These are phyloP conservation scores for Imbricaverruca yamaguchii DNA, from an alignment of 2,888 invertebrate genomes.

Conservation along the genomic window DNA sequence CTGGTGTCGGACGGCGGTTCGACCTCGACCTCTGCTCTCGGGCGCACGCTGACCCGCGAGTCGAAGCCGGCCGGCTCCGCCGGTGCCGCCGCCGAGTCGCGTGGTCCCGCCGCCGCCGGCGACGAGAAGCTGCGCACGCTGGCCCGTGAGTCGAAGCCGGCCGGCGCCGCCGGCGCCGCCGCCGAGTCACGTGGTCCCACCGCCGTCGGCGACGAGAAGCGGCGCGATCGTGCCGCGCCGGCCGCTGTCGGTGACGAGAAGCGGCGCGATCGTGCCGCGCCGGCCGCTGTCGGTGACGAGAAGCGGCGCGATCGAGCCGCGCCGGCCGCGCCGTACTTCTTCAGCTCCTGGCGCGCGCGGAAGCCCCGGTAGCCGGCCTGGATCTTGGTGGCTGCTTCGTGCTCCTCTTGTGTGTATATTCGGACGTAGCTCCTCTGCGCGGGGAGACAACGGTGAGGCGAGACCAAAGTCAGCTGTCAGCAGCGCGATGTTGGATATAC, in stretches of 20 bases:
- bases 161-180: too few species aligned
- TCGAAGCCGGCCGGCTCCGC: too few species aligned
- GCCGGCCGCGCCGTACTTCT: background rate
- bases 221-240: background rate
- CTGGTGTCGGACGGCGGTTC: too few species aligned
- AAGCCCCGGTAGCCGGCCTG: slow-evolving; percentile 1
- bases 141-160: too few species aligned
- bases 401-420: background rate
- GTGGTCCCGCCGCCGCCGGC: background rate
- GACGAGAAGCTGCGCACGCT: background rate
- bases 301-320: background rate
- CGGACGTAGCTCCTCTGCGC: background rate
- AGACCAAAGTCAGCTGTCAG: too few species aligned
- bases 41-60: too few species aligned
- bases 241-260: background rate
- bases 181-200: background rate
- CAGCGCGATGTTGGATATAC: too few species aligned
- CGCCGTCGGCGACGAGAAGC: background rate
- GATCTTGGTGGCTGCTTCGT: background rate
- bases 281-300: background rate
- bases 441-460: too few species aligned
- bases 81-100: background rate
- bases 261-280: background rate
- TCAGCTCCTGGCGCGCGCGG: background rate
- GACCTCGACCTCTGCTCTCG: too few species aligned